Evolutionary conservation across 2,113 vertebrate genomes (phyloP).

Genomic region (Seriola aureovittata): DNA sequence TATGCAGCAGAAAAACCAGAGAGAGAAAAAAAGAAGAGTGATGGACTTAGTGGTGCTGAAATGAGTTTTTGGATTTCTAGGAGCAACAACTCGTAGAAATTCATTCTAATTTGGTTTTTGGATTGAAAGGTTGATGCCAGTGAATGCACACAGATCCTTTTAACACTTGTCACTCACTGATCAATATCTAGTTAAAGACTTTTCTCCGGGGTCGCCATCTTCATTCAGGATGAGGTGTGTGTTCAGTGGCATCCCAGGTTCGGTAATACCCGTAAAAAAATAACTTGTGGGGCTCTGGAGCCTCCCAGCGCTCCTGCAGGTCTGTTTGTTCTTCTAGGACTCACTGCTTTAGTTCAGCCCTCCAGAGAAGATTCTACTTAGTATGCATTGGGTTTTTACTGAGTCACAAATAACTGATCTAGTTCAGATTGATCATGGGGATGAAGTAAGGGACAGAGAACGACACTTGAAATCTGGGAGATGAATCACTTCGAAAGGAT

Average conservation of each 20-base stretch:
- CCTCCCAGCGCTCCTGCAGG: conserved; percentile 52
- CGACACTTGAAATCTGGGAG: conserved; percentile 52
- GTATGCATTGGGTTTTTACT: background rate
- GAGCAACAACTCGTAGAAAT: conserved; percentile 69
- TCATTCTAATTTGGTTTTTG: conserved; percentile 42
- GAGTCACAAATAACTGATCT: conserved; percentile 30
- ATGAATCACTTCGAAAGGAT: conserved; percentile 56
- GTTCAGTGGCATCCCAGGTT: conserved; percentile 63
- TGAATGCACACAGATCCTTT: conserved; percentile 70
- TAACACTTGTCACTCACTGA: conserved; percentile 40
- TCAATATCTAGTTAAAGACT: conserved; percentile 34
- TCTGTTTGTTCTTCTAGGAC: conserved; percentile 62
- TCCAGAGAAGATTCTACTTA: conserved; percentile 16
- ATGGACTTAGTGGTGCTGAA: conserved; percentile 65
- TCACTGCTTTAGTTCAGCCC: conserved; percentile 75
- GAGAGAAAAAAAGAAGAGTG: conserved; percentile 53
- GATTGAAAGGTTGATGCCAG: conserved; percentile 54
- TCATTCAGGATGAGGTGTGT: conserved; percentile 51
- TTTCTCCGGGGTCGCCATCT: conserved; percentile 6
- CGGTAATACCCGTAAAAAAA: conserved; percentile 50
- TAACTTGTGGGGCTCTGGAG: conserved; percentile 35
- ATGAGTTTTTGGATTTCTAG: conserved; percentile 71
- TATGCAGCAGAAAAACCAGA: conserved; percentile 62
- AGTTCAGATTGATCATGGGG: conserved; percentile 17
- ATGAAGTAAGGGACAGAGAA: conserved; percentile 30